phyloP scores from a whole-genome alignment of 2,113 vertebrate genomes.

The Sylvilagus bachmani region DNA sequence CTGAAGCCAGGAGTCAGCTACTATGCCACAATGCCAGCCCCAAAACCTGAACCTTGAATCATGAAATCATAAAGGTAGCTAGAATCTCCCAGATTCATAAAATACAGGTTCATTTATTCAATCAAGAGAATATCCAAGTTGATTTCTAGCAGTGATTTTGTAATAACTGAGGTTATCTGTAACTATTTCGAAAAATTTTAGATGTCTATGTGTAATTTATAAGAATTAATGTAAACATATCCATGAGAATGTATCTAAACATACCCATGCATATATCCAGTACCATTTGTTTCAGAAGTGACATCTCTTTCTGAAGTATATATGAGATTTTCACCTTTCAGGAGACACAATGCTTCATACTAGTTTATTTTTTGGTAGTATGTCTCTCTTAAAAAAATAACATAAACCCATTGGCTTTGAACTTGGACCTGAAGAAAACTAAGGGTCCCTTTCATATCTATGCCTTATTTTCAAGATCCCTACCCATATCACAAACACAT shows the following conservation, averaged over 20 bases:
- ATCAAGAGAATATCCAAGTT: not conserved
- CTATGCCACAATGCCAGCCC: no score
- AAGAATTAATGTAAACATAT: not conserved
- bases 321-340: slow-evolving; percentile 35
- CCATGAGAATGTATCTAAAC: not conserved
- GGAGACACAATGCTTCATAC: not conserved
- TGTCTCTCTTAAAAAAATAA: not conserved
- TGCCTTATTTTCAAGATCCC: not conserved
- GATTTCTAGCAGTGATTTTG: slow-evolving; percentile 29
- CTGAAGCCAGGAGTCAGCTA: no score
- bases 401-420: slow-evolving; percentile 12
- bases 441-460: not conserved
- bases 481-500: not conserved
- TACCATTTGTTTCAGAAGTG: not conserved
- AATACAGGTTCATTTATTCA: slow-evolving; percentile 39
- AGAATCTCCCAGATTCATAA: slow-evolving; percentile 20
- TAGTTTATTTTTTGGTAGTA: not conserved
- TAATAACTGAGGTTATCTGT: not conserved
- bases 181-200: slow-evolving; percentile 21
- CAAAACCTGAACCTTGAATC: not conserved
- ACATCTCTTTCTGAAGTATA: no score
- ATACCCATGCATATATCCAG: not conserved
- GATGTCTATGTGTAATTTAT: not conserved
- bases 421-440: not conserved
- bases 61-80: slow-evolving; percentile 32